Evolutionary conservation across 2,797 vertebrate species (phyloP).

Genomic region (Acanthiza pusilla): DNA sequence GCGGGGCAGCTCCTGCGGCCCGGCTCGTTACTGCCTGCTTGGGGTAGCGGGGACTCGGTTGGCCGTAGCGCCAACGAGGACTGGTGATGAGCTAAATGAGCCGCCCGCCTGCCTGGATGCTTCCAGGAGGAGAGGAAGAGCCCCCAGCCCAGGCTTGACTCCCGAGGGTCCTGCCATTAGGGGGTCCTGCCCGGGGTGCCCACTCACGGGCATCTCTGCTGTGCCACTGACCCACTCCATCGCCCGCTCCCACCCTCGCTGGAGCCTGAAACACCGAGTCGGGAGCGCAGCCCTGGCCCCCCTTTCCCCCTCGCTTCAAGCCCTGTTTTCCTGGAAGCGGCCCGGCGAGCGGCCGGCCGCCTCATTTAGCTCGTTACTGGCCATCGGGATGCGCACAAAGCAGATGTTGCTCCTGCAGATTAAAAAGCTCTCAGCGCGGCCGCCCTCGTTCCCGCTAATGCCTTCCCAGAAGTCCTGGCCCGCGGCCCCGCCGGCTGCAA

Average conservation of each 20-base stretch:
- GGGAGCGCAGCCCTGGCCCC: background rate
- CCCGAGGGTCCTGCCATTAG: background rate
- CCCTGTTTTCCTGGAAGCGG: constrained; percentile 38
- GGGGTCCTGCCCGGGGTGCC: background rate
- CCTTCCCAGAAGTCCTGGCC: background rate
- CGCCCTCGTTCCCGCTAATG: constrained; percentile 19
- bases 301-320: background rate
- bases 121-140: background rate
- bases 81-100: background rate
- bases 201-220: background rate
- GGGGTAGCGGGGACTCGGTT: background rate
- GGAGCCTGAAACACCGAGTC: background rate
- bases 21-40: too few species aligned
- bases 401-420: constrained; percentile 39
- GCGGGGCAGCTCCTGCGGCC: background rate
- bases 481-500: background rate
- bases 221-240: background rate
- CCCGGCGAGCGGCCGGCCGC: background rate
- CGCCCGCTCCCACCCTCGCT: background rate
- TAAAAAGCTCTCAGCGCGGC: constrained; percentile 50
- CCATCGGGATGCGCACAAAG: constrained; percentile 22
- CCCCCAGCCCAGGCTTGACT: background rate
- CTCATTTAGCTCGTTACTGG: constrained; percentile 50
- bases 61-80: background rate
- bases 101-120: background rate